Evolutionary conservation across 2,113 vertebrate species (phyloP), one percentile per base, ranked within the genome.

Genomic region (Albula goreensis): DNA sequence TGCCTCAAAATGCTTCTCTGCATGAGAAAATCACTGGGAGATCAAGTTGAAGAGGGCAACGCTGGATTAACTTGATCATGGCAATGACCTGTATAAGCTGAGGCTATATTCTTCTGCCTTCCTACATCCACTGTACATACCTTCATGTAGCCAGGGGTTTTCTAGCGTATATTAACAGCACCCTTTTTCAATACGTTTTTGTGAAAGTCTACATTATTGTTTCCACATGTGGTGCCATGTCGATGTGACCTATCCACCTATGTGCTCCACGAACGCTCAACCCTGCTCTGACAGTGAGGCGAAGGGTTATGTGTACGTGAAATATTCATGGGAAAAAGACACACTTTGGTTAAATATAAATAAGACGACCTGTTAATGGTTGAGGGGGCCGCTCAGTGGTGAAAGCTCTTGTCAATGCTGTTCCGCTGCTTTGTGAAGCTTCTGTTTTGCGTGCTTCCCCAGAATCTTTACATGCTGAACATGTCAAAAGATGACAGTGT

Each of bases 1-100:
- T 25, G 80, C 87, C 89, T 77, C 90, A 89, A 90, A 88, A 87
- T 87, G 0, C 70, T 31, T 8, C 10, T 9, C 25, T 31, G 17
- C 19, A 66, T 66, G 70, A 31, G 70, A 74, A 74, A 74, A 74
- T 74, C 70, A 1, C 70, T 74, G 70, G 22, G n/a, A 31, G n/a
- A 31, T 31, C 60, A 74, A 74, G n/a, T 25, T 31, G 22, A 74
- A 74, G 70, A 74, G 70, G 70, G 22, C 70, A 74, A n/a, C 70
- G 31, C 70, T 10, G 70, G 70, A 74, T 74, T 74, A 74, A 22
- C 22, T 74, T 74, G 70, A 74, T 74, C 70, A 31, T 31, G n/a
- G n/a, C 70, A 31, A 31, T 31, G 70, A 74, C 70, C 70, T 74
- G 22, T 74, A 31, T 74, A 74, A 74, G n/a, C n/a, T 10, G n/a